phyloP scores from a whole-genome alignment of 1,140 invertebrate genomes.

The Lordiphosa collinella region DNA sequence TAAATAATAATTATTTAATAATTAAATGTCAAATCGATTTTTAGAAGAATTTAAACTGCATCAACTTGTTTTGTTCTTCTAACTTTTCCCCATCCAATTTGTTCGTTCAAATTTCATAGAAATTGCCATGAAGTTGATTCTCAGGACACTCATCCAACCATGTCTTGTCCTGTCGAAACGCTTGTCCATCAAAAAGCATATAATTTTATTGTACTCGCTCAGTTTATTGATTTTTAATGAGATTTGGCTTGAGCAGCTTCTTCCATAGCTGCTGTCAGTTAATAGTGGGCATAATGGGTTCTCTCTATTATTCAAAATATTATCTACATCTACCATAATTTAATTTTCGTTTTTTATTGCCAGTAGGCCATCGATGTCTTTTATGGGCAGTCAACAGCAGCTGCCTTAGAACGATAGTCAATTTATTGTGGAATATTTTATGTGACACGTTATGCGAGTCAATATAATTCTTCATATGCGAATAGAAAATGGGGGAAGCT shows the following conservation, averaged over 20 bases:
- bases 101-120: too few species aligned
- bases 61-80: too few species aligned
- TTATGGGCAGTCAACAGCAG: slow-evolving; percentile 49
- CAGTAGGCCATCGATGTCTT: slow-evolving; percentile 44
- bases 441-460: slow-evolving; percentile 76
- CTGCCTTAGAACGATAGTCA: slow-evolving; percentile 62
- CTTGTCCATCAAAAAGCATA: slow-evolving; percentile 22
- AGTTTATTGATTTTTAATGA: slow-evolving; percentile 76
- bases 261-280: slow-evolving; percentile 39
- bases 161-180: too few species aligned
- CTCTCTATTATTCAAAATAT: slow-evolving; percentile 25
- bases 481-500: slow-evolving; percentile 7
- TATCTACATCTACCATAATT: slow-evolving; percentile 2
- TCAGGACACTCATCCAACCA: too few species aligned
- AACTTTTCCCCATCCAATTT: too few species aligned
- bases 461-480: slow-evolving; percentile 62
- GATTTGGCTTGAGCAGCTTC: slow-evolving; percentile 58
- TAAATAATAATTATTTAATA: neutral
- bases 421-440: slow-evolving; percentile 77
- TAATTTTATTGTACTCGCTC: slow-evolving; percentile 62
- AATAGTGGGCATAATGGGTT: slow-evolving; percentile 64
- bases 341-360: neutral
- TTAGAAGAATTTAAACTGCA: neutral
- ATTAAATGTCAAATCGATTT: neutral
- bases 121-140: too few species aligned